These are phyloP conservation scores for Alca torda DNA, from an alignment of 2,797 vertebrate genomes.

Conservation along the genomic window DNA sequence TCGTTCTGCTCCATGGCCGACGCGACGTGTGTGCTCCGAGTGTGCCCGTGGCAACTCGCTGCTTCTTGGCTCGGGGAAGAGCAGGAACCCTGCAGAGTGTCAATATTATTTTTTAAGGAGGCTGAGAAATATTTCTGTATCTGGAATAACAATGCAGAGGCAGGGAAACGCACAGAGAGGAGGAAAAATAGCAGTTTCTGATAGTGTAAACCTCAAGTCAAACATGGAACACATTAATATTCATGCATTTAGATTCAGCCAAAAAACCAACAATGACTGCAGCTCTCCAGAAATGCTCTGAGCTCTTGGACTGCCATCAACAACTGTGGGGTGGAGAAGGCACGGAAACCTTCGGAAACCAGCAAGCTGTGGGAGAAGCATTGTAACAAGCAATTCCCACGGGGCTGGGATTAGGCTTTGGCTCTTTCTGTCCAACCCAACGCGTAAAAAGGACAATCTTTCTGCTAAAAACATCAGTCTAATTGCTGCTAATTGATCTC, in stretches of 20 bases:
- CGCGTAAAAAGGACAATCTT: not conserved
- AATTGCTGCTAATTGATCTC: not conserved
- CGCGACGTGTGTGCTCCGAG: accelerated
- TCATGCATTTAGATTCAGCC: not conserved
- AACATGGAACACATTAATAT: not conserved
- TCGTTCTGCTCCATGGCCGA: accelerated
- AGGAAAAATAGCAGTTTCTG: not conserved
- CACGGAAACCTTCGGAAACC: not conserved
- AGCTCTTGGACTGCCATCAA: not conserved
- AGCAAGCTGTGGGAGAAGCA: not conserved
- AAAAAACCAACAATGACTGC: not conserved
- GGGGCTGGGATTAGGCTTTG: not conserved
- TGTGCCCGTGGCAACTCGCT: accelerated
- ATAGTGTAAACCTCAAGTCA: not conserved
- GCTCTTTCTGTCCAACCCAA: not conserved
- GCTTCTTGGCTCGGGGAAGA: not conserved
- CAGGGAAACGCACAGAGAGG: not conserved
- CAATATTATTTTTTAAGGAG: not conserved
- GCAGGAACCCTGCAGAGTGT: not conserved
- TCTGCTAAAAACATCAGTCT: not conserved
- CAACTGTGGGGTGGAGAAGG: not conserved
- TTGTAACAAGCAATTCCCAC: not conserved
- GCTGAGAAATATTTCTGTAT: not conserved
- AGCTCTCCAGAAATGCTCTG: not conserved
- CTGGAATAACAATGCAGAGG: not conserved